Base-by-base conservation (phyloP, 2,888 invertebrate genomes). In the Pediacus dermestoides region DNA sequence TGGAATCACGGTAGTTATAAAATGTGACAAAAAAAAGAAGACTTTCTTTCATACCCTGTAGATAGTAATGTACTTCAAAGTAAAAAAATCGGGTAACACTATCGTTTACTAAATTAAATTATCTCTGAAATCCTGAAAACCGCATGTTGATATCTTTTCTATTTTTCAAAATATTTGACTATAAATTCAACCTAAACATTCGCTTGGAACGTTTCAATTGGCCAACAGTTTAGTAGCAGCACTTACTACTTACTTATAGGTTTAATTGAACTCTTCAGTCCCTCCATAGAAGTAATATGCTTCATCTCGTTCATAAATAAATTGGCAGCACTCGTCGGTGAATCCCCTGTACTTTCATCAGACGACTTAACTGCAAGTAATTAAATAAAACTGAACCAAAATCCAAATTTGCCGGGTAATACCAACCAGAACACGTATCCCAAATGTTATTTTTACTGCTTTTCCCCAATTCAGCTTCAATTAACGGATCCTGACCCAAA, bases 401-500 rank as follows among this genome's bases (percentile, higher is more conserved):
- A 28, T 15, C 2, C 11, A 39, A 37, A 4, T 28, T n/a, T 31
- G 25, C 11, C 8, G n/a, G n/a, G 27, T 23, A 15, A 28, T 11
- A 16, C 14, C 25, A 13, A 3, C 23, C 37, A 27, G 33, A 25
- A 44, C 44, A 39, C 16, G 35, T 21, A 12, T 52, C 55, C 50
- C 51, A 52, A 46, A 52, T 48, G n/a, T 26, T 41, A 30, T 42
- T 50, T 46, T 30, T 40, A 13, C 51, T 48, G 37, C 48, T 50
- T 40, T 55, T 53, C 18, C 52, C 57, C 7, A 54, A 54, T 39
- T 62, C 61, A 48, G 72, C 73, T 0, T 72, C 70, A 45, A 58
- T 76, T 36, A 79, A 58, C 41, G 79, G 64, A 58, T 79, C 80
- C 53, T 78, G 77, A 0, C 80, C 80, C 11, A 79, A 64, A 37